A percentile compares a stretch with the other conserved stretches of the same genome.
Conservation (phyloP, 2,888 invertebrate species). For the Parthenolecanium corni region DNA sequence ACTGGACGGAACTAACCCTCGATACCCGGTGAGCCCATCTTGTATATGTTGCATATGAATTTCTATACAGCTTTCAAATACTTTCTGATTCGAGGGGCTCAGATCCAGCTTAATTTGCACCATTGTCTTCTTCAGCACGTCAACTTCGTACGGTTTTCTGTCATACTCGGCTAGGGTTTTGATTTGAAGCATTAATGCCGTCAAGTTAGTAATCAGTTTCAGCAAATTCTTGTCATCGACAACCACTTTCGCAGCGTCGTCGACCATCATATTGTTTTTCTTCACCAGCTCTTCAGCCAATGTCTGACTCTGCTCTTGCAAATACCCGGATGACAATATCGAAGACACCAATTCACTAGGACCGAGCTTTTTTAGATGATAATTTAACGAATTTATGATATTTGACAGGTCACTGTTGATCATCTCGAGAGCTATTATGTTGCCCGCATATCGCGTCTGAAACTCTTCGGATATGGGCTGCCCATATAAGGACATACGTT, state of each 20-base stretch:
- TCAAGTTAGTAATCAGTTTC: conserved; percentile 65
- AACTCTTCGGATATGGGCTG: conserved; percentile 73
- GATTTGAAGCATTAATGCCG: conserved; percentile 80
- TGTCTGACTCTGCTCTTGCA: conserved; percentile 49
- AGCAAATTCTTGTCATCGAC: conserved; percentile 53
- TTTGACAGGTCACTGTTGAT: conserved; percentile 66
- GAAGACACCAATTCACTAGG: conserved; percentile 31
- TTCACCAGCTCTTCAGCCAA: conserved; percentile 31
- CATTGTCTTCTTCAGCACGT: conserved; percentile 81
- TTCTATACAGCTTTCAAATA: conserved; percentile 80
- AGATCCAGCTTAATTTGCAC: conserved; percentile 74
- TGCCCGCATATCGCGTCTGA: conserved; percentile 71
- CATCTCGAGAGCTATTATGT: conserved; percentile 76
- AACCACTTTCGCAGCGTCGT: conserved; percentile 62
- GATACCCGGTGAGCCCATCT: conserved; percentile 33
- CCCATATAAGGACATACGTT: conserved; percentile 69
- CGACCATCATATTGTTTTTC: conserved; percentile 52
- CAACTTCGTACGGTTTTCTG: conserved; percentile 79
- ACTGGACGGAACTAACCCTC: conserved; percentile 36
- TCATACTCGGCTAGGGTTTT: conserved; percentile 46
- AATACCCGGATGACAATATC: conserved; percentile 49
- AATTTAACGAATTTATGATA: conserved; percentile 28
- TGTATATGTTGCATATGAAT: conserved; percentile 41
- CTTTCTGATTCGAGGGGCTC: conserved; percentile 58
- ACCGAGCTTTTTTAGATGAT: conserved; percentile 30